Base-by-base conservation (phyloP, 2,888 invertebrate species). In the Bombylius discolor region DNA sequence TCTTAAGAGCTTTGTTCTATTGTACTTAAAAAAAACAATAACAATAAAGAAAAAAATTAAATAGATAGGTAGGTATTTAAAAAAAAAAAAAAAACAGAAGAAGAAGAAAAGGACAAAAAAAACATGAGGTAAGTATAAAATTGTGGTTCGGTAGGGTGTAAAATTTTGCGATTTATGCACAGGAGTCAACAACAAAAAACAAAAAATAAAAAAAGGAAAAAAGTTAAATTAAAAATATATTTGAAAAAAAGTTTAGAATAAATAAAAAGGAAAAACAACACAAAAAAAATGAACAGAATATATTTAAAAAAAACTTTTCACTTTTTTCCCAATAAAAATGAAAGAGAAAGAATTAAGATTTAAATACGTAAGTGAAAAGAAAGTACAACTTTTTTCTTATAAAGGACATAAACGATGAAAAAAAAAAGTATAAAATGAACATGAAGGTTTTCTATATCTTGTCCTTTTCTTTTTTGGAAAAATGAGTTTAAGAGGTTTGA, bases 151-250 rank as follows among this genome's bases (percentile, higher is more conserved):
- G 34, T 51, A 44, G 51, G 47, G 51, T 50, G 51, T 51, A 51
- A 55, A 55, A 55, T 55, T n/a, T 51, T 55, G 51, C 51, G 55
- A 55, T 55, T 55, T 55, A 47, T 34, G 36, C 55, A 53, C 44
- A 55, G 36, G n/a, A 55, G 47, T n/a, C 36, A 55, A 36, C 13
- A 23, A 3, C 23, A 23, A 23, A 52, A 33, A 44, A 33, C 34
- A 52, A 52, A 32, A 46, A 31, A 34, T 34, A 34, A 23, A 23
- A 23, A 3, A 3, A 36, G 4, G 7, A 36, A 7, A 36, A 36
- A 8, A 36, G 7, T 36, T 36, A 23, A 23, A 23, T 23, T 23
- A 23, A 23, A 23, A 23, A 23, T 23, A 23, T 23, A 23, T 23
- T 23, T 23, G 23, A 23, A 23, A 23, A 23, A 23, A 23, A 23